Percentiles rank a stretch among this genome's conserved stretches.
Evolutionary conservation across 2,113 vertebrate genomes (phyloP).

Genomic region (Entomyzon cyanotis): DNA sequence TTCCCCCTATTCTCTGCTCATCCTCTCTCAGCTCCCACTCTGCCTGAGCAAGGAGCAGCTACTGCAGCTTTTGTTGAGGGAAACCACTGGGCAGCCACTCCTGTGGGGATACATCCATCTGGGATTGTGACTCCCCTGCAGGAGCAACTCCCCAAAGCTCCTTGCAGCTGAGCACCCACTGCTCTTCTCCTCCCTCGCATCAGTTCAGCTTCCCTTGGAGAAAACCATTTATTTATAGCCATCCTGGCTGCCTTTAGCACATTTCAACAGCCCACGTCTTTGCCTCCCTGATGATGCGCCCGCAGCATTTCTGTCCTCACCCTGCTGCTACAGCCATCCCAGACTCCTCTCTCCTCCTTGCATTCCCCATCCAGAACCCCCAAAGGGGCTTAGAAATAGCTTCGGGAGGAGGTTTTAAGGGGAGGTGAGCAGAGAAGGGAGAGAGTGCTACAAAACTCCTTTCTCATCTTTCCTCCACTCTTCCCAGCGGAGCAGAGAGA

Average conservation of each 20-base stretch:
- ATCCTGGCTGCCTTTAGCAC: constrained; percentile 47
- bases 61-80: not conserved
- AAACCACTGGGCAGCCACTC: not conserved
- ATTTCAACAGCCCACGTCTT: constrained; percentile 44
- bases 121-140: fast-evolving
- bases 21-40: not conserved
- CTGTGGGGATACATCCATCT: not conserved
- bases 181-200: not conserved
- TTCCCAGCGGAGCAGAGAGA: not conserved
- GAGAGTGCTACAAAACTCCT: not conserved
- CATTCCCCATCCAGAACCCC: not conserved
- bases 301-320: not conserved
- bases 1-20: not conserved
- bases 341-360: not conserved
- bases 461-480: not conserved
- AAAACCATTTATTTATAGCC: constrained; percentile 55
- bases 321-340: not conserved
- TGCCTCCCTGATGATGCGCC: not conserved
- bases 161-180: not conserved
- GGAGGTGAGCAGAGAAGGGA: not conserved
- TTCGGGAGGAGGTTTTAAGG: not conserved
- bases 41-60: not conserved
- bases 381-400: not conserved
- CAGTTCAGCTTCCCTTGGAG: not conserved
- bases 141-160: not conserved